phyloP scores from a whole-genome alignment of 2,888 invertebrate genomes.

The Therioaphis trifolii region DNA sequence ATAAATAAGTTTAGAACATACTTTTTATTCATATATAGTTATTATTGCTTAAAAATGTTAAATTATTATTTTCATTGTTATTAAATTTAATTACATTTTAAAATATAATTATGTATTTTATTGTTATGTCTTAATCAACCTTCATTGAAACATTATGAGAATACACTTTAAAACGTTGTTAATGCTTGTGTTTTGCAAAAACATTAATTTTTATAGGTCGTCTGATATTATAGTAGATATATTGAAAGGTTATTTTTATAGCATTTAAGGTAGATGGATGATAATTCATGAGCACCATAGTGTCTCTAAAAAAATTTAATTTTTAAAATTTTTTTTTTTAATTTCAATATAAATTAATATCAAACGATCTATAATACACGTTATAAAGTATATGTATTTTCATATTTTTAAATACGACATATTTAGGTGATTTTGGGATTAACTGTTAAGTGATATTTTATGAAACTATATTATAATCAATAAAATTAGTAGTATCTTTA shows the following conservation, averaged over 20 bases:
- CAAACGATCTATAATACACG: background rate
- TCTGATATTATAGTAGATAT: slow-evolving; percentile 14
- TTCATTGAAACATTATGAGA: background rate
- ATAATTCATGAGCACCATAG: background rate
- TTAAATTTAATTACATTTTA: background rate
- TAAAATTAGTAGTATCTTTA: slow-evolving; percentile 20
- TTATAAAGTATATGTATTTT: background rate
- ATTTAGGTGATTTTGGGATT: slow-evolving; percentile 33
- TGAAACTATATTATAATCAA: slow-evolving; percentile 7
- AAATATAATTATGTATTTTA: slow-evolving; percentile 14
- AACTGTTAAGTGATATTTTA: slow-evolving; percentile 44
- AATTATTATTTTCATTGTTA: slow-evolving; percentile 23
- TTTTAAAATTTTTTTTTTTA: background rate
- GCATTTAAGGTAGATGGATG: background rate
- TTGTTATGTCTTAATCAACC: background rate
- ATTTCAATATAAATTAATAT: background rate
- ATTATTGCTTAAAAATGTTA: slow-evolving; percentile 29
- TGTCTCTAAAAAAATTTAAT: slow-evolving; percentile 1
- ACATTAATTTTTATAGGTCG: slow-evolving; percentile 22
- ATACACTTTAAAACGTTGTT: slow-evolving; percentile 15
- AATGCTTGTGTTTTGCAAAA: background rate
- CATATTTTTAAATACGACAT: slow-evolving; percentile 27
- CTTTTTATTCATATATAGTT: slow-evolving; percentile 28
- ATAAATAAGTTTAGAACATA: slow-evolving; percentile 25
- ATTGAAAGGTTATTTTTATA: slow-evolving; percentile 35